Percentiles rank a stretch among this genome's conserved stretches.
Evolutionary conservation across 2,797 vertebrate genomes (phyloP).

Genomic region (Synanceia verrucosa): DNA sequence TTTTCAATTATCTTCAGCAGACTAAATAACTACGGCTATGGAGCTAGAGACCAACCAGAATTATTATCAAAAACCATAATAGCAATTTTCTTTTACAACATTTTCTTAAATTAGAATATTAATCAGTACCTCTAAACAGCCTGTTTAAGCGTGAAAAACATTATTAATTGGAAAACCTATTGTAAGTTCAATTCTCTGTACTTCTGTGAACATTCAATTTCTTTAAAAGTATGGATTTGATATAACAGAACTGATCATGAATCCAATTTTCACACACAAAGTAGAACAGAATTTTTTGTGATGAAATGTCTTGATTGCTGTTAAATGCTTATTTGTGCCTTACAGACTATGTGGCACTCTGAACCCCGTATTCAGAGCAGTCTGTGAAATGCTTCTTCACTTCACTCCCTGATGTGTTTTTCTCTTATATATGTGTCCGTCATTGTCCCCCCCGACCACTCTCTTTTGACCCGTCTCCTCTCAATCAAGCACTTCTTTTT

Average conservation of each 20-base stretch:
- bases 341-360: constrained; percentile 10
- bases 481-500: constrained; percentile 8
- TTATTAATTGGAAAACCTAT: background rate
- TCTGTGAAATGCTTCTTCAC: constrained; percentile 21
- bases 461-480: constrained; percentile 3
- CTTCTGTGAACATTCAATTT: constrained; percentile 2
- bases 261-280: constrained; percentile 11
- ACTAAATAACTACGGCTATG: background rate
- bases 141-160: background rate
- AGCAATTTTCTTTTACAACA: background rate
- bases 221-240: background rate
- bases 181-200: background rate
- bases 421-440: constrained; percentile 30
- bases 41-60: background rate
- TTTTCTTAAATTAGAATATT: background rate
- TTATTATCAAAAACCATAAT: background rate
- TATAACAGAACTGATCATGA: constrained; percentile 2
- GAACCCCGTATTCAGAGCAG: background rate
- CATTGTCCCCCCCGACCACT: background rate
- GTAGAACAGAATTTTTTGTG: background rate
- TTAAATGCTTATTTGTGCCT: constrained; percentile 40
- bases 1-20: background rate
- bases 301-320: constrained; percentile 13
- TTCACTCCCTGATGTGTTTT: constrained; percentile 43
- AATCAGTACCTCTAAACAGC: background rate